These are phyloP conservation scores for Heterotilapia buettikoferi DNA, from an alignment of 2,113 vertebrate species.

Conservation along the genomic window DNA sequence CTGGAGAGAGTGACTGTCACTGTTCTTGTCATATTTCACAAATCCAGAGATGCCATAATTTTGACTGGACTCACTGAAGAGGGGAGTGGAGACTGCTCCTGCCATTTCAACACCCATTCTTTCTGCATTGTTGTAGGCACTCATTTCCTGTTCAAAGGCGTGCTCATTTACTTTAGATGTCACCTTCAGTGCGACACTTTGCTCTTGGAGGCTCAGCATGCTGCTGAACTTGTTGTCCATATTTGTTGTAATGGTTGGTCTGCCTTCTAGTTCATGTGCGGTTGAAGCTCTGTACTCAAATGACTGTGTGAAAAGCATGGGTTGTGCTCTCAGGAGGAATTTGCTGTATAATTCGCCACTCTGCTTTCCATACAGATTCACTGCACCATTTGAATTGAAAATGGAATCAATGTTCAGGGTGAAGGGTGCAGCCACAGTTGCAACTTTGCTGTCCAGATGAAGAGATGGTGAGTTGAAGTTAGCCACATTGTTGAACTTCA, in stretches of 20 bases:
- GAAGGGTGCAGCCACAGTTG: slow-evolving; percentile 73
- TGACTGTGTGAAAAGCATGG: slow-evolving; percentile 76
- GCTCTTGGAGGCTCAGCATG: slow-evolving; percentile 80
- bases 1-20: slow-evolving; percentile 76
- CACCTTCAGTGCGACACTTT: slow-evolving; percentile 75
- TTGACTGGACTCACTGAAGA: slow-evolving; percentile 60
- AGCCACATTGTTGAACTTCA: slow-evolving; percentile 71
- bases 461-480: slow-evolving; percentile 77
- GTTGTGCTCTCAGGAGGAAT: slow-evolving; percentile 82
- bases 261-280: slow-evolving; percentile 61
- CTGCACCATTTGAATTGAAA: slow-evolving; percentile 76
- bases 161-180: slow-evolving; percentile 80
- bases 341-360: slow-evolving; percentile 84
- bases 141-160: slow-evolving; percentile 76
- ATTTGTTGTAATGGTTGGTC: slow-evolving; percentile 56
- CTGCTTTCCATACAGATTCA: slow-evolving; percentile 76
- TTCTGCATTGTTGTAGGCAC: slow-evolving; percentile 77
- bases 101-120: slow-evolving; percentile 75
- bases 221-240: slow-evolving; percentile 75
- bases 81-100: slow-evolving; percentile 69
- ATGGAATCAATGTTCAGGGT: slow-evolving; percentile 71
- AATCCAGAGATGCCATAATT: slow-evolving; percentile 80
- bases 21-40: slow-evolving; percentile 90
- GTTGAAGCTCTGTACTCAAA: slow-evolving; percentile 83
- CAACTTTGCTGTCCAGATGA: slow-evolving; percentile 75